Evolutionary conservation across 2,797 vertebrate genomes (phyloP).

Genomic region (Acipenser ruthenus): DNA sequence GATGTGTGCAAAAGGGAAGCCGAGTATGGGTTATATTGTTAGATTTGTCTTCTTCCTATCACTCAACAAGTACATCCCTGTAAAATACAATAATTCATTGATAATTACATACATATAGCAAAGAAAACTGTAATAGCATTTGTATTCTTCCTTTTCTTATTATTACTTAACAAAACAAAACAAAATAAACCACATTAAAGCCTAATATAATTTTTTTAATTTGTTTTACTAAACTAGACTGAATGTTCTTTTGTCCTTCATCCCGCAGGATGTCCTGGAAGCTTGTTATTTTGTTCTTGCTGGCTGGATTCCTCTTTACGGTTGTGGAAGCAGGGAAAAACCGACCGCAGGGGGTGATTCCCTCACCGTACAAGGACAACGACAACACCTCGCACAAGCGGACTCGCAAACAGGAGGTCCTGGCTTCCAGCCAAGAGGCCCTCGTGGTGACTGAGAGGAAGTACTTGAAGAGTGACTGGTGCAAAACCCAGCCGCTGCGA

Average conservation of each 20-base stretch:
- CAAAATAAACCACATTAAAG: too few relatives aligned
- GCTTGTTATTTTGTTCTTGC: constrained; percentile 67
- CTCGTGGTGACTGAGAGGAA: constrained; percentile 90
- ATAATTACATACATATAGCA: too few relatives aligned
- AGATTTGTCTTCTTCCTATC: too few relatives aligned
- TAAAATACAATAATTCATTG: too few relatives aligned
- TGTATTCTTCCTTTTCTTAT: too few relatives aligned
- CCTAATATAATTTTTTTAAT: background rate
- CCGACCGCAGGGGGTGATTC: constrained; percentile 81
- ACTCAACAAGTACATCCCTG: too few relatives aligned
- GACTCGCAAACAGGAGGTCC: constrained; percentile 76
- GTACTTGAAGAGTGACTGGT: constrained; percentile 97
- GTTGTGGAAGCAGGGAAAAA: constrained; percentile 39
- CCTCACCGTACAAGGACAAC: constrained; percentile 84
- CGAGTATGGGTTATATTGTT: too few relatives aligned
- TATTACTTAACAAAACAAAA: too few relatives aligned
- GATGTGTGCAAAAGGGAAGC: too few relatives aligned
- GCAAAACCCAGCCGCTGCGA: constrained; percentile 90
- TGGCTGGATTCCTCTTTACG: constrained; percentile 67
- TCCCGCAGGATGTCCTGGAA: constrained; percentile 81
- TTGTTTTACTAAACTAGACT: constrained; percentile 5
- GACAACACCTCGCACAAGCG: constrained; percentile 75
- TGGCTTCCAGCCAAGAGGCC: constrained; percentile 91
- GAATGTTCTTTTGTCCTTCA: constrained; percentile 10
- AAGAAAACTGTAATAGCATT: too few relatives aligned